Conservation (phyloP, 2,113 vertebrate genomes). For the Epinephelus fuscoguttatus region DNA sequence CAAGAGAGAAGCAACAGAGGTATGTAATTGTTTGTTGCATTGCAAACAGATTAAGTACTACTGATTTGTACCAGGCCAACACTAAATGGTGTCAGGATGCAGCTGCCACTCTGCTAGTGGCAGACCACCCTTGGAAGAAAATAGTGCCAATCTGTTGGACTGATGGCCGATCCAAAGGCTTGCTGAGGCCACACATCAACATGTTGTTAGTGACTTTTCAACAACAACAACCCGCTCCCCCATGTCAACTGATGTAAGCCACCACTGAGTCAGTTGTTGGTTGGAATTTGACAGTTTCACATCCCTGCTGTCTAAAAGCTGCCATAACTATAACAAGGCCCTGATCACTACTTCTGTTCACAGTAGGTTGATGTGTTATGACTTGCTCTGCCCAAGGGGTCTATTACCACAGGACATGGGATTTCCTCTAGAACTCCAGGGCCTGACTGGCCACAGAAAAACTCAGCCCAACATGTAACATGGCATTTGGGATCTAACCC, state of each 20-base stretch:
- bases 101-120: constrained; percentile 20
- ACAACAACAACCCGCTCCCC: neutral
- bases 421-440: neutral
- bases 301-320: constrained; percentile 15
- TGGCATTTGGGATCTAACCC: constrained; percentile 10
- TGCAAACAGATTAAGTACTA: constrained; percentile 28
- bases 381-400: neutral
- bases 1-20: constrained; percentile 8
- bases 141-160: neutral
- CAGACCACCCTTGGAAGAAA: constrained; percentile 15
- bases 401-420: neutral
- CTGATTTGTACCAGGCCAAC: constrained; percentile 24
- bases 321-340: neutral
- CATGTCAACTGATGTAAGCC: constrained; percentile 6
- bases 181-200: neutral
- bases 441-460: neutral
- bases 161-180: neutral
- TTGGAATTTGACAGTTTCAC: neutral
- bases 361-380: neutral
- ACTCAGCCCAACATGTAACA: neutral
- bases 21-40: constrained; percentile 26
- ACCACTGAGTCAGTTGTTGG: neutral
- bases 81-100: constrained; percentile 30
- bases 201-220: neutral
- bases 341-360: neutral